Conservation (phyloP, 2,888 invertebrate genomes). For the Lepidonotus clava region DNA sequence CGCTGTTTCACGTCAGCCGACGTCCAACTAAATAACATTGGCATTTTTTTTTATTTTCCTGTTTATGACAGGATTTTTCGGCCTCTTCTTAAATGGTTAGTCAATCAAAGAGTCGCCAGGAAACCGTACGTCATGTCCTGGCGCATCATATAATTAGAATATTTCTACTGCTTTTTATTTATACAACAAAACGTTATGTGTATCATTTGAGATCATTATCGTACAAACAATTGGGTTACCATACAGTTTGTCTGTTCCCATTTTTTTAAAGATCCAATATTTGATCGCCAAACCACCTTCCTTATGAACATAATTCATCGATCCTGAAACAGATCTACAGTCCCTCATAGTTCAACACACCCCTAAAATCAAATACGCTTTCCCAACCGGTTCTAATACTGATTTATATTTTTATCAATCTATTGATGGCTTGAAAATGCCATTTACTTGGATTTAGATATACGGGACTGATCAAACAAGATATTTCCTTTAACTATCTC, state of each 20-base stretch:
- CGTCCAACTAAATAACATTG: too few species aligned
- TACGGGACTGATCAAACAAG: neutral
- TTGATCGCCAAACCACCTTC: neutral
- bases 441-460: neutral
- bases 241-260: neutral
- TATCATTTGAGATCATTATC: slow-evolving; percentile 33
- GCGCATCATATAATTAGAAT: neutral
- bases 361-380: neutral
- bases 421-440: neutral
- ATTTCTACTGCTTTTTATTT: neutral
- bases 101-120: neutral
- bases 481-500: neutral
- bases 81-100: neutral
- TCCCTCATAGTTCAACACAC: neutral
- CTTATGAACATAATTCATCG: neutral
- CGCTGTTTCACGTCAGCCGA: too few species aligned
- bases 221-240: slow-evolving; percentile 20
- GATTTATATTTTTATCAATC: neutral
- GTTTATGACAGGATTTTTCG: neutral
- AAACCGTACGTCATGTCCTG: neutral
- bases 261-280: neutral
- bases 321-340: slow-evolving; percentile 9
- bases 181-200: slow-evolving; percentile 36
- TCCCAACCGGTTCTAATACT: slow-evolving; percentile 4
- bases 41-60: too few species aligned